Percentiles rank a stretch among this genome's conserved stretches.
phyloP scores from a whole-genome alignment of 2,113 vertebrate species.

The Urocolius indicus region DNA sequence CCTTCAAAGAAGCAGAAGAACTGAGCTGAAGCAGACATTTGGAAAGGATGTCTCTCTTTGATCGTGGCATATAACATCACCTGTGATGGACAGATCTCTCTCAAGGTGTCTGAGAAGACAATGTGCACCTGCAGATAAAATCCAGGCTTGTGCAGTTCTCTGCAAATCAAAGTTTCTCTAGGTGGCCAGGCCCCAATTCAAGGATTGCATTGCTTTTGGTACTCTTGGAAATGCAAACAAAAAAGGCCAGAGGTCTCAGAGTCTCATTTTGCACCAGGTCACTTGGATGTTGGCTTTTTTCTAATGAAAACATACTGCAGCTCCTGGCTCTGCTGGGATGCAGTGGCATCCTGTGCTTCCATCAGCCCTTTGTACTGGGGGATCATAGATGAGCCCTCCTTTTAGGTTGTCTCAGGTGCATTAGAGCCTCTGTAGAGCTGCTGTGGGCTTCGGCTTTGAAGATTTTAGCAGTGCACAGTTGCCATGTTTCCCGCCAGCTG shows the following conservation, averaged over 20 bases:
- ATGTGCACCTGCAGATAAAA: not conserved
- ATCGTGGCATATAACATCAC: not conserved
- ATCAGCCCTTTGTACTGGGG: not conserved
- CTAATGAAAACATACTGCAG: fast-evolving
- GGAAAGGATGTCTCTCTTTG: not conserved
- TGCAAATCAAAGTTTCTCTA: not conserved
- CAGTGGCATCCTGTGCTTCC: not conserved
- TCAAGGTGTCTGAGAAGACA: not conserved
- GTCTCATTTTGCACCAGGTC: not conserved
- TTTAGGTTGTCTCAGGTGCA: not conserved
- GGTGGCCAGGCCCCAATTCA: not conserved
- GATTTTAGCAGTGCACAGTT: not conserved
- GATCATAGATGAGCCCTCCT: not conserved
- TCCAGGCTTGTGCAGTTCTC: not conserved
- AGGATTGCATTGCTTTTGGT: not conserved
- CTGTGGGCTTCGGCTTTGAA: not conserved
- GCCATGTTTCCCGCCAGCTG: not conserved
- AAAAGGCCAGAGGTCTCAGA: not conserved
- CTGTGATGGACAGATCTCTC: fast-evolving
- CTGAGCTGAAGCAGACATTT: not conserved
- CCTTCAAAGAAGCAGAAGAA: not conserved
- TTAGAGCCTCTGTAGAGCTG: not conserved
- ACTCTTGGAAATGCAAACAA: not conserved
- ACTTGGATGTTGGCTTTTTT: not conserved
- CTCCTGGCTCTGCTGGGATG: not conserved